Evolutionary conservation across 2,797 vertebrate species (phyloP).

Genomic region (Xenops minutus): DNA sequence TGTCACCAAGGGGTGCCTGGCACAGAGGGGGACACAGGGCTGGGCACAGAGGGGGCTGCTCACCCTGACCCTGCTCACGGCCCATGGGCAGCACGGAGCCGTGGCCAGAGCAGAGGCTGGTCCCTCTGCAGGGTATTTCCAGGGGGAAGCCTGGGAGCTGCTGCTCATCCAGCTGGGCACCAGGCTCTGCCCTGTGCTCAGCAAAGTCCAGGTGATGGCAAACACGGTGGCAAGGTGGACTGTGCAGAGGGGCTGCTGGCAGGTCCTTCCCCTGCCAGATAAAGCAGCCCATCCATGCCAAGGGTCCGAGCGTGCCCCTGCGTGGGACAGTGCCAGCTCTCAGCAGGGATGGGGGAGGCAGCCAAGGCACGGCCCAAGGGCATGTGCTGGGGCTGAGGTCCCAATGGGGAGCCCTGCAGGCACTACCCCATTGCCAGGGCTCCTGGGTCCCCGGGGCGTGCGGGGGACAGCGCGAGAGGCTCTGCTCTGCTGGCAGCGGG

Average conservation of each 20-base stretch:
- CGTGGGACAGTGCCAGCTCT: neutral
- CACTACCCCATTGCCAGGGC: neutral
- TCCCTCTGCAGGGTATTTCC: neutral
- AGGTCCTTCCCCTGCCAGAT: neutral
- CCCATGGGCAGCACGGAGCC: rapidly evolving
- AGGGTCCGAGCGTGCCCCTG: rapidly evolving
- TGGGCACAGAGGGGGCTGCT: neutral
- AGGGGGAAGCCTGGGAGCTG: neutral
- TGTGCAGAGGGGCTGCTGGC: neutral
- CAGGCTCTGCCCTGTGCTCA: neutral
- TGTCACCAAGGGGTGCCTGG: neutral
- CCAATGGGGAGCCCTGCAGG: neutral
- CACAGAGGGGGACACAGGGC: neutral
- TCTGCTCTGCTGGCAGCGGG: slow-evolving; percentile 12
- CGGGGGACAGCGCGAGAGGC: neutral
- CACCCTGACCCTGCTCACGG: rapidly evolving
- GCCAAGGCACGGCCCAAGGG: neutral
- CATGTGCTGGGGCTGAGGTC: neutral
- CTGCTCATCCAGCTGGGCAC: rapidly evolving
- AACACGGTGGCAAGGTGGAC: neutral
- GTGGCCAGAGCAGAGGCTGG: rapidly evolving
- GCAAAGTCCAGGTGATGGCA: rapidly evolving
- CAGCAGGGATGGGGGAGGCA: neutral
- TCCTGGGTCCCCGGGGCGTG: neutral
- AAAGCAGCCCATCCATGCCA: neutral